Conservation (phyloP, 2,888 invertebrate species). For the Eudemis profundana region DNA sequence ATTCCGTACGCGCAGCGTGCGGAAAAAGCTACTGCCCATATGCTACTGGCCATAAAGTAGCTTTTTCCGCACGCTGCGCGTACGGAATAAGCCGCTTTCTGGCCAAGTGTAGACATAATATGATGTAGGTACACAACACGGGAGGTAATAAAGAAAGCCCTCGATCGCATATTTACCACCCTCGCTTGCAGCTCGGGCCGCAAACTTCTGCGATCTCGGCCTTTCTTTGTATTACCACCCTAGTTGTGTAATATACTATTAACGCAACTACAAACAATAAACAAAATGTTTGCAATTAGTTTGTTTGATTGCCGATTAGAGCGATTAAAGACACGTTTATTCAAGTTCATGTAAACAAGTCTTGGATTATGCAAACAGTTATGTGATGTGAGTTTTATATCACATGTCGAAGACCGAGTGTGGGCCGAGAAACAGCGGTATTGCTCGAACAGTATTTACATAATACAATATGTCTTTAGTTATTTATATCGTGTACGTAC, state of each 20-base stretch:
- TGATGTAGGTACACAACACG: too few species aligned
- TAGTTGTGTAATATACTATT: not conserved
- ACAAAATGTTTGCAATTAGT: not conserved
- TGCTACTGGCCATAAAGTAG: too few species aligned
- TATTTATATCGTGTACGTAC: constrained; percentile 53
- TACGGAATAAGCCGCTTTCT: too few species aligned
- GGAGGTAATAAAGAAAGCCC: too few species aligned
- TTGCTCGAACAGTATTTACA: constrained; percentile 54
- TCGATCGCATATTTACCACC: too few species aligned
- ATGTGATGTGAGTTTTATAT: constrained; percentile 36
- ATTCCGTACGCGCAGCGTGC: too few species aligned
- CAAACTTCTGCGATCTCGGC: too few species aligned
- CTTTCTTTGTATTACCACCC: too few species aligned
- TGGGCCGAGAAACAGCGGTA: constrained; percentile 32
- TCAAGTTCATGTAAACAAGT: constrained; percentile 43
- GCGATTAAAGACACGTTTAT: constrained; percentile 24
- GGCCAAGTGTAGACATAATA: too few species aligned
- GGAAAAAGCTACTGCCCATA: too few species aligned
- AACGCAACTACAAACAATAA: not conserved
- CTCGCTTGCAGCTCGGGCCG: too few species aligned
- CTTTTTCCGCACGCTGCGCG: too few species aligned
- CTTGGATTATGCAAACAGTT: constrained; percentile 38
- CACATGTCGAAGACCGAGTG: constrained; percentile 13
- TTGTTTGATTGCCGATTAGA: constrained; percentile 23
- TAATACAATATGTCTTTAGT: constrained; percentile 54